phyloP scores from a whole-genome alignment of 2,113 vertebrate genomes.

The Dasyprocta punctata region DNA sequence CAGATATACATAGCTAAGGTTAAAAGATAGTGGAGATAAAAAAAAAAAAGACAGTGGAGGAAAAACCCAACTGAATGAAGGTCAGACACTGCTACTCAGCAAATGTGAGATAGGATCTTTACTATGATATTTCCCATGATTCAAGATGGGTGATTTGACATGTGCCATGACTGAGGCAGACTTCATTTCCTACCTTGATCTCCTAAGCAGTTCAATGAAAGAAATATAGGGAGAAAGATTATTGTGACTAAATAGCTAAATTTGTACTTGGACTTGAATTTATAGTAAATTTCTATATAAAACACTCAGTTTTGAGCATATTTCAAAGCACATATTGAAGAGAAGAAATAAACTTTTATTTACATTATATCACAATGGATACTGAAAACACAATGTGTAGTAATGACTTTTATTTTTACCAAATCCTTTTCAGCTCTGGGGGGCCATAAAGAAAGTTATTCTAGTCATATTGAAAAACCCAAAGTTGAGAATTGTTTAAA shows the following conservation, averaged over 20 bases:
- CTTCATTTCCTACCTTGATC: background rate
- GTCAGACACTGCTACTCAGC: background rate
- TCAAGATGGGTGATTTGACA: background rate
- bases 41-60: too few species aligned
- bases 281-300: background rate
- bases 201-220: background rate
- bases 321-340: background rate
- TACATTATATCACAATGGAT: conserved; percentile 85
- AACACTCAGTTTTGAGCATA: background rate
- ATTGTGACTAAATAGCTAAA: background rate
- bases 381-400: conserved; percentile 92
- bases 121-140: background rate
- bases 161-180: background rate
- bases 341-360: background rate
- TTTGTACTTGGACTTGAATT: background rate
- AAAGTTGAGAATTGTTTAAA: conserved; percentile 93
- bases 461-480: conserved; percentile 93
- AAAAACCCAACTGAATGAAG: background rate
- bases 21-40: background rate
- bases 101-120: background rate
- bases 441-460: conserved; percentile 95
- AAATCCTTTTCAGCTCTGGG: conserved; percentile 93
- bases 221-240: background rate
- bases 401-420: conserved; percentile 92
- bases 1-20: background rate